These are phyloP conservation scores for Syngnathoides biaculeatus DNA, from an alignment of 2,113 vertebrate genomes.

Conservation along the genomic window DNA sequence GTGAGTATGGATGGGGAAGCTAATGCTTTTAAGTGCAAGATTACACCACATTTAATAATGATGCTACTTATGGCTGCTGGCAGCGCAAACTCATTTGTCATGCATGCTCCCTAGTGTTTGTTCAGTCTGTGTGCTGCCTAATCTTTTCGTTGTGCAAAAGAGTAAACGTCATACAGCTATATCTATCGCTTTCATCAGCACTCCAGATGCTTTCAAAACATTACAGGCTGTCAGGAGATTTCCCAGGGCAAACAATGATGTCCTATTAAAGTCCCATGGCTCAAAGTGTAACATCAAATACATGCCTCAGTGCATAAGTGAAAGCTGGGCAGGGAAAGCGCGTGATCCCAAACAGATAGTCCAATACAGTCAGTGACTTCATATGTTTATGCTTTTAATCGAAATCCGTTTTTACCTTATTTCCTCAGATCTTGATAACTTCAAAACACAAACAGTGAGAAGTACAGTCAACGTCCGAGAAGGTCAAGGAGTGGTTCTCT, in stretches of 20 bases:
- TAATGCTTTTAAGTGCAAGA: slow-evolving; percentile 69
- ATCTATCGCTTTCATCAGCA: slow-evolving; percentile 53
- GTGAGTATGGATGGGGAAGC: slow-evolving; percentile 63
- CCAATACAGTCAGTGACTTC: neutral
- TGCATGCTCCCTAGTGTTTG: slow-evolving; percentile 40
- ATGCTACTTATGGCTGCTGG: slow-evolving; percentile 65
- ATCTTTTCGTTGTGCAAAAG: slow-evolving; percentile 36
- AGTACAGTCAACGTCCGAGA: slow-evolving; percentile 88
- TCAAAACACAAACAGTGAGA: slow-evolving; percentile 79
- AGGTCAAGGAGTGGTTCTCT: slow-evolving; percentile 90
- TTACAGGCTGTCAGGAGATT: slow-evolving; percentile 35
- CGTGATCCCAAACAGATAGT: neutral
- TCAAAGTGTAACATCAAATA: slow-evolving; percentile 46
- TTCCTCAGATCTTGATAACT: slow-evolving; percentile 81
- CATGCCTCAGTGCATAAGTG: slow-evolving; percentile 25
- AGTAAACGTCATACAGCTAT: slow-evolving; percentile 37
- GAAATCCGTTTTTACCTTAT: slow-evolving; percentile 16
- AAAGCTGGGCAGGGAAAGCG: slow-evolving; percentile 11
- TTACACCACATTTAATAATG: slow-evolving; percentile 73
- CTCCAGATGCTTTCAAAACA: slow-evolving; percentile 42
- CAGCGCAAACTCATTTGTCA: slow-evolving; percentile 59
- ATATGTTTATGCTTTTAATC: neutral
- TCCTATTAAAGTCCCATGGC: slow-evolving; percentile 38
- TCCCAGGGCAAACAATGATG: slow-evolving; percentile 44
- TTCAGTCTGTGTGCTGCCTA: slow-evolving; percentile 25